Evolutionary conservation across 1,140 invertebrate species (phyloP).

Genomic region (Pachypsylla venusta): DNA sequence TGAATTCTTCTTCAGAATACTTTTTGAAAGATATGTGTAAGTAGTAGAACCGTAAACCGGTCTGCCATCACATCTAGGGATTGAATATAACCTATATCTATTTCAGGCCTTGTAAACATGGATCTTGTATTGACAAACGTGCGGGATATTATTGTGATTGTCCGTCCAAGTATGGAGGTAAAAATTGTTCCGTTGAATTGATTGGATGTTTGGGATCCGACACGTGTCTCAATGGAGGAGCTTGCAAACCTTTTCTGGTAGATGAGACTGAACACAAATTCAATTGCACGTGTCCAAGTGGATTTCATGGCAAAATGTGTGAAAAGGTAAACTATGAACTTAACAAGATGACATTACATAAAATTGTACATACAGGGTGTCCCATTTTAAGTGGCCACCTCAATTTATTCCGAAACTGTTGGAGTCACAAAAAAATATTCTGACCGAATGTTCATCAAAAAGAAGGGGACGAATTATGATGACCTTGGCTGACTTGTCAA

Average conservation of each 20-base stretch:
- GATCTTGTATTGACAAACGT: slow-evolving; percentile 56
- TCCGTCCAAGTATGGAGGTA: slow-evolving; percentile 63
- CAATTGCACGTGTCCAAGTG: slow-evolving; percentile 68
- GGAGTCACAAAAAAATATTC: no score
- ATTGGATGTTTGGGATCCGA: slow-evolving; percentile 48
- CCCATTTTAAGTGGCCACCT: no score
- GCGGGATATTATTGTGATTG: slow-evolving; percentile 72
- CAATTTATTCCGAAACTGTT: no score
- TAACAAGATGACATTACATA: no score
- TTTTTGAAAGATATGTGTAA: no score
- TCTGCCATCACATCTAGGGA: no score
- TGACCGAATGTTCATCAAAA: no score
- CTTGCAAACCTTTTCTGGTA: slow-evolving; percentile 62
- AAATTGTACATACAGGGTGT: no score
- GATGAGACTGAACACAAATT: slow-evolving; percentile 63
- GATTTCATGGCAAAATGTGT: slow-evolving; percentile 61
- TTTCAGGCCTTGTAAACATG: slow-evolving; percentile 55
- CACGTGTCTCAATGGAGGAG: slow-evolving; percentile 66
- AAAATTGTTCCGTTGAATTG: slow-evolving; percentile 76
- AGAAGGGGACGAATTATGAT: no score
- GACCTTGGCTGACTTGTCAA: no score
- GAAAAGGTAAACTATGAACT: slow-evolving; percentile 56
- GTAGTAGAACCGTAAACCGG: no score
- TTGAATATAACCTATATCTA: background rate
- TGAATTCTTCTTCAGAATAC: background rate